These are phyloP conservation scores for Anarrhichthys ocellatus DNA, from an alignment of 2,113 vertebrate species.

Conservation along the genomic window DNA sequence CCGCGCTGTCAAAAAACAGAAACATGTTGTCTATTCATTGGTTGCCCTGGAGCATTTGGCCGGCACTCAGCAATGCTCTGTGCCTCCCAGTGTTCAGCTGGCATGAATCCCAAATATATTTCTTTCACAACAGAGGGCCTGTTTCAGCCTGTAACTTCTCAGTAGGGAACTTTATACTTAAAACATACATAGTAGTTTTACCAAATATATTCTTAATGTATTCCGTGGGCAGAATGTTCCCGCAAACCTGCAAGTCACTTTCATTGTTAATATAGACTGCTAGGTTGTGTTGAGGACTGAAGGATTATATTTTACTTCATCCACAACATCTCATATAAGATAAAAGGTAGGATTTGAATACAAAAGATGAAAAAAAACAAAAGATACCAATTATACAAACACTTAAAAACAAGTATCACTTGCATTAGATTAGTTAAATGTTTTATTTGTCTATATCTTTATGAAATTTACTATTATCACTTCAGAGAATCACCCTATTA, in stretches of 20 bases:
- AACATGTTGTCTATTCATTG: slow-evolving; percentile 26
- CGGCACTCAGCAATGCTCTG: slow-evolving; percentile 54
- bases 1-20: slow-evolving; percentile 5
- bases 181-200: background rate
- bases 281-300: background rate
- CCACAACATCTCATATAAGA: too few relatives aligned
- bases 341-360: background rate
- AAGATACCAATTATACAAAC: background rate
- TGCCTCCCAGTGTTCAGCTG: slow-evolving; percentile 40
- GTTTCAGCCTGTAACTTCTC: slow-evolving; percentile 53
- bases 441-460: background rate
- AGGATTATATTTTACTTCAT: background rate
- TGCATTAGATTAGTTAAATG: background rate
- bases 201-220: background rate
- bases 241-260: background rate
- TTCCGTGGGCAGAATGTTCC: background rate
- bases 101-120: slow-evolving; percentile 38
- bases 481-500: background rate
- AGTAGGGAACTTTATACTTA: background rate
- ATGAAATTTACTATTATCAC: background rate
- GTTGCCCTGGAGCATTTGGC: slow-evolving; percentile 69
- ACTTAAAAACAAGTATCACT: background rate
- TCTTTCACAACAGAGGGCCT: slow-evolving; percentile 47
- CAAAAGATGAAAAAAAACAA: background rate
- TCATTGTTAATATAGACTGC: background rate